Base-by-base conservation (phyloP, 2,113 vertebrate species). In the Rana temporaria region DNA sequence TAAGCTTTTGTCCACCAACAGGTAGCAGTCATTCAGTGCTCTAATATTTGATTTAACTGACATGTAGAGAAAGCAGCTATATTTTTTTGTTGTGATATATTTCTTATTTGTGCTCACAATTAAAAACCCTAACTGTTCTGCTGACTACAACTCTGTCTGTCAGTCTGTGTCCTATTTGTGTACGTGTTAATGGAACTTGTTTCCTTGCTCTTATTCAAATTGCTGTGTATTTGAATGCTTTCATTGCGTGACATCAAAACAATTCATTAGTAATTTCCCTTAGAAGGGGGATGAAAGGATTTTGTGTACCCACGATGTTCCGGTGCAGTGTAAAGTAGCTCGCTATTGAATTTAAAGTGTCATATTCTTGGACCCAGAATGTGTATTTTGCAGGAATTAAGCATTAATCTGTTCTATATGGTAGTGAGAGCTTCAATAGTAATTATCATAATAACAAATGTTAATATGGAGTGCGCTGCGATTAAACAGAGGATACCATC, bases 401-500 rank as follows among this genome's bases (percentile, higher is more conserved):
- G 52, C 68, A 72, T 81, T 68, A 72, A 72, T 63, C 38, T 64
- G 34, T 73, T 52, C 52, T 64, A 72, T 52, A 57, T 64, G 57
- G 59, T 42, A 24, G 66, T 70, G 48, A 56, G 32, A 71, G 53
- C 17, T 63, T 72, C 68, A 64, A 62, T 64, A 6, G 69, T 64
- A 64, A 63, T 64, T 62, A 72, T 53, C 68, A 72, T 73, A 63
- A 81, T 65, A 69, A 70, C 56, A 71, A 80, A 80, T 80, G 78
- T 81, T 81, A 72, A 81, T 79, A 79, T 59, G 56, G 79, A 52
- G 56, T 79, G 34, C 63, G 59, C 59, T 55, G 79, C 34, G 68
- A 72, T 81, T 52, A 81, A 72, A 73, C 42, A 64, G 42, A 59
- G 64, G 52, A 72, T 81, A 56, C 79, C 79, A 81, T 81, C 79